Conservation (phyloP, 2,113 vertebrate species). For the Lycaon pictus region DNA sequence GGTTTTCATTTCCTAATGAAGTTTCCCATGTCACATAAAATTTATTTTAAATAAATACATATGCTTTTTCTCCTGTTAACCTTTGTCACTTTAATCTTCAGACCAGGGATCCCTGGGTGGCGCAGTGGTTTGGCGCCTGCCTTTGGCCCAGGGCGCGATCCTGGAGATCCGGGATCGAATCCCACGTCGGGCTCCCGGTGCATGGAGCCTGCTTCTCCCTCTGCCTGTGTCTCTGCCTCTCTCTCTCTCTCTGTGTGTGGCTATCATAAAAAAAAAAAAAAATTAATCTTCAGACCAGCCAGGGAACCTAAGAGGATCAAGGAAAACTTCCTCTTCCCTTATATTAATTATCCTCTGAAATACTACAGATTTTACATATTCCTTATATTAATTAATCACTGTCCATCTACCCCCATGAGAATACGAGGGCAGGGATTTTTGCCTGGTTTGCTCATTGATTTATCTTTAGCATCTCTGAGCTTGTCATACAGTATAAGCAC, state of each 20-base stretch:
- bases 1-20: background rate
- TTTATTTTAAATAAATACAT: background rate
- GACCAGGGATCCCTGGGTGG: no score
- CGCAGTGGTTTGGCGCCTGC: no score
- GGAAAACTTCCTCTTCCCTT: background rate
- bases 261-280: no score
- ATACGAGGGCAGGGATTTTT: background rate
- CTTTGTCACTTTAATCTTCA: background rate
- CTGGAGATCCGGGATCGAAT: no score
- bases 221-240: no score
- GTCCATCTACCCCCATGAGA: background rate
- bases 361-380: background rate
- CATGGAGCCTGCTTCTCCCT: no score
- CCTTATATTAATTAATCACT: background rate
- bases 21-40: background rate
- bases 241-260: no score
- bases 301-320: background rate
- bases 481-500: background rate
- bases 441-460: slow-evolving; percentile 8
- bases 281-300: background rate
- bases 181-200: no score
- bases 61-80: background rate
- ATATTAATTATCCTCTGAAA: background rate
- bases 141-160: no score
- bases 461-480: background rate